These are phyloP conservation scores for Limonius californicus DNA, from an alignment of 1,140 invertebrate genomes.

Conservation along the genomic window DNA sequence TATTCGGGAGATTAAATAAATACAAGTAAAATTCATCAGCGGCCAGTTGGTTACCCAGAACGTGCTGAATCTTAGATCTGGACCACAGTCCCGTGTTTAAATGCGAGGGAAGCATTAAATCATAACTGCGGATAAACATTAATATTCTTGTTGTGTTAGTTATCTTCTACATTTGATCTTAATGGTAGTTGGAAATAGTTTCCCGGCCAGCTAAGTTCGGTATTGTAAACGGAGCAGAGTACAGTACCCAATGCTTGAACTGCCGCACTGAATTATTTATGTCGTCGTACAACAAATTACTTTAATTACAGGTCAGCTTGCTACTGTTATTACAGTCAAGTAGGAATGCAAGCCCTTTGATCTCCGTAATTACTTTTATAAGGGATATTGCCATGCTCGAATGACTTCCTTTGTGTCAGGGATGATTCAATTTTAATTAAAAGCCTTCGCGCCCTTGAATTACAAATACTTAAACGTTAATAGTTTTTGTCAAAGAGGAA, in stretches of 20 bases:
- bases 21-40: not conserved
- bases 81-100: not conserved
- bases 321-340: slow-evolving; percentile 9
- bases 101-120: slow-evolving; percentile 25
- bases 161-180: slow-evolving; percentile 43
- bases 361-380: slow-evolving; percentile 13
- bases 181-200: slow-evolving; percentile 44
- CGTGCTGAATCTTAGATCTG: not conserved
- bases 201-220: slow-evolving; percentile 17
- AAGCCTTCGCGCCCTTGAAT: not conserved
- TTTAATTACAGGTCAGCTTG: slow-evolving; percentile 26
- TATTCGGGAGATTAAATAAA: not conserved
- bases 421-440: slow-evolving; percentile 15
- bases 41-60: not conserved
- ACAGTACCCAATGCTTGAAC: not conserved
- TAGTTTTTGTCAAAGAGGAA: not conserved
- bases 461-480: not conserved
- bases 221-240: not conserved
- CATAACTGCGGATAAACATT: slow-evolving; percentile 32
- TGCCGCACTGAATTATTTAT: slow-evolving; percentile 38
- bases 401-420: slow-evolving; percentile 6
- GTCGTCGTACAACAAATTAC: slow-evolving; percentile 32
- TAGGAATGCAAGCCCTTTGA: slow-evolving; percentile 11
- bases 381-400: slow-evolving; percentile 9
- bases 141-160: slow-evolving; percentile 38